Evolutionary conservation across 1,140 invertebrate genomes (phyloP), one percentile per base, ranked within the genome.

Genomic region (Vollenhovia emeryi): DNA sequence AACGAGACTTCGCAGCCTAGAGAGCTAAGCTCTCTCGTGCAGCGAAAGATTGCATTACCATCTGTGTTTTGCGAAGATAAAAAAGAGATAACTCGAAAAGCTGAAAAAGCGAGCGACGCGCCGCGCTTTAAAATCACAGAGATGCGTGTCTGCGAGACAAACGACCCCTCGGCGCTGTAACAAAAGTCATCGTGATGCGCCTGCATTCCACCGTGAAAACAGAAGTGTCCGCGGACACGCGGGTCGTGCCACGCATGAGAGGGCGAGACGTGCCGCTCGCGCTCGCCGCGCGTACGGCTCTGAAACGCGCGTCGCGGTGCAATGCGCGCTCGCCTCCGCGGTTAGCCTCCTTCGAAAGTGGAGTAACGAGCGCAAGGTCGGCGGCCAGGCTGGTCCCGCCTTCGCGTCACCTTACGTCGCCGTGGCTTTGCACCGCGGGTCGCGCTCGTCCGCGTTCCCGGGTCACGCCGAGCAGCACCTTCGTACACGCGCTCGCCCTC

Each of bases 341-440:
- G 66, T 75, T 80, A 86, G 71, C 80, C 75, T 86, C 76, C 43
- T 86, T 82, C 60, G 84, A 82, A 87, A 87, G 82, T 87, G 68
- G 86, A 84, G 74, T 87, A 71, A 86, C 50, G 62, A 48, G 66
- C 71, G 79, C 86, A 87, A 87, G 86, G 86, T 87, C 86, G 80
- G 33, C 69, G 79, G 79, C 64, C 27, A 59, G 50, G 55, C 59
- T 60, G 48, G n/a, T n/a, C n/a, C 64, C 50, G 68, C 48, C 68
- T 59, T n/a, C 45, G 73, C 36, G n/a, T 57, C 71, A 30, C 55
- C 24, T 18, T 43, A 24, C 45, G 57, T 78, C 21, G 48, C 1
- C 30, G 33, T 57, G 5, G 60, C 24, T n/a, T 36, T 33, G n/a
- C 21, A 69, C 59, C 30, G 33, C 59, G 8, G 60, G 40, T 62